Conservation (phyloP, 92 coral and sea anemone species). For the Chrysogorgia sp. region DNA sequence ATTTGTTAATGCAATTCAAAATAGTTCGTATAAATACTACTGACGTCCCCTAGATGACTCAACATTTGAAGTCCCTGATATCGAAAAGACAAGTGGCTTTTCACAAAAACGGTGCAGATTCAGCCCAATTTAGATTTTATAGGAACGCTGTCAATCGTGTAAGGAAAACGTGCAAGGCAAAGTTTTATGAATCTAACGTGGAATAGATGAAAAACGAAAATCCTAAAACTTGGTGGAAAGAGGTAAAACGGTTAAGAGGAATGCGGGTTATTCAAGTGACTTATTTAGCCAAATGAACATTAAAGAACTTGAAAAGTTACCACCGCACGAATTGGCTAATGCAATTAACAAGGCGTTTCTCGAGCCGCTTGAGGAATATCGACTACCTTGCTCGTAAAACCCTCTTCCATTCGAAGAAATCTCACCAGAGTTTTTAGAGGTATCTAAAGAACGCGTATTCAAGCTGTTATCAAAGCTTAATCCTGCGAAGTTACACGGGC, state of each 20-base stretch:
- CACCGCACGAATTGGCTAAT: constrained; percentile 43
- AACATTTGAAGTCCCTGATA: constrained; percentile 52
- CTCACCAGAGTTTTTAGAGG: no score
- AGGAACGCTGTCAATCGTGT: constrained; percentile 57
- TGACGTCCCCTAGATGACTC: constrained; percentile 59
- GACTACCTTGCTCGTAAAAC: no score
- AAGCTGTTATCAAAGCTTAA: no score
- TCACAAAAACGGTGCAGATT: constrained; percentile 48
- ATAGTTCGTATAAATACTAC: constrained; percentile 44
- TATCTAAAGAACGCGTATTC: no score
- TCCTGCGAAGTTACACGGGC: no score
- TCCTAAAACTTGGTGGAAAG: constrained; percentile 54
- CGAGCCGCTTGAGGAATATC: constrained; percentile 47
- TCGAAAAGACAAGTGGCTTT: constrained; percentile 56
- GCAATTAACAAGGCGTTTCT: constrained; percentile 44
- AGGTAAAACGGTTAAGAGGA: constrained; percentile 48
- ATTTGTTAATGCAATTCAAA: constrained; percentile 52
- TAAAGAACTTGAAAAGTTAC: constrained; percentile 4
- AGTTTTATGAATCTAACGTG: constrained; percentile 41
- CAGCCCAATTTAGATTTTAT: constrained; percentile 47
- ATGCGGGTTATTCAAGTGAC: background rate
- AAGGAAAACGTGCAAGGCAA: constrained; percentile 44
- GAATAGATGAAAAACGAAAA: constrained; percentile 44
- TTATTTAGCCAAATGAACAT: background rate
- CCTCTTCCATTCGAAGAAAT: no score